A percentile compares a stretch with the other conserved stretches of the same genome.
Evolutionary conservation across 1,140 invertebrate species (phyloP).

Genomic region (Aplysia californica): DNA sequence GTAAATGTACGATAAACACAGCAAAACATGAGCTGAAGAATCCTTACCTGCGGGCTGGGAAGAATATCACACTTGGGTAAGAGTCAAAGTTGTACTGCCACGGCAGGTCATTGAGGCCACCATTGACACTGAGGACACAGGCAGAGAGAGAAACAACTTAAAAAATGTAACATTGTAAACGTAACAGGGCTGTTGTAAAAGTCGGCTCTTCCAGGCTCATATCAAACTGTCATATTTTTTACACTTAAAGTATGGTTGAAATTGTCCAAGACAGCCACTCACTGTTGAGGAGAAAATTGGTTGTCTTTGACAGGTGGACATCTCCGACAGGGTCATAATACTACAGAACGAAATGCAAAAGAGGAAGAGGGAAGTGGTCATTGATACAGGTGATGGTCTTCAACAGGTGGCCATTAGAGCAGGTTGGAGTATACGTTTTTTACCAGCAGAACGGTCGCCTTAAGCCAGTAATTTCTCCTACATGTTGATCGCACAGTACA

Average conservation of each 20-base stretch:
- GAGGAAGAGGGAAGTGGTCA: too few species aligned
- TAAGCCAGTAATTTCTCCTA: too few species aligned
- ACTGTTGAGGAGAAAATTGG: neutral
- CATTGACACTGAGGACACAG: slow-evolving; percentile 74
- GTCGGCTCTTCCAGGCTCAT: neutral
- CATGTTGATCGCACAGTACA: too few species aligned
- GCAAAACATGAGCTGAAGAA: too few species aligned
- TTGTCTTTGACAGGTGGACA: too few species aligned
- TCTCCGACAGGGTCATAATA: neutral
- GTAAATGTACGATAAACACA: too few species aligned
- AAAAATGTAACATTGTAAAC: neutral
- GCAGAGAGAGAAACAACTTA: neutral
- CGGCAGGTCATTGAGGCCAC: slow-evolving; percentile 82
- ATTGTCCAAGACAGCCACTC: neutral
- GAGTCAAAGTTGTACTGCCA: slow-evolving; percentile 82
- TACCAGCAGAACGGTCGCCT: too few species aligned
- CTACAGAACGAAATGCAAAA: too few species aligned
- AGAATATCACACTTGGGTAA: slow-evolving; percentile 82
- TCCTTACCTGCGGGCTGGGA: slow-evolving; percentile 75
- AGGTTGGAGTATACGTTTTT: too few species aligned
- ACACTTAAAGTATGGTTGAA: neutral
- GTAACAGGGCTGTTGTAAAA: neutral
- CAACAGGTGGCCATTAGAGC: too few species aligned
- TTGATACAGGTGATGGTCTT: too few species aligned
- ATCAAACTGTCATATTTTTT: neutral